phyloP scores from a whole-genome alignment of 2,888 invertebrate species.

The Chironomus riparius region DNA sequence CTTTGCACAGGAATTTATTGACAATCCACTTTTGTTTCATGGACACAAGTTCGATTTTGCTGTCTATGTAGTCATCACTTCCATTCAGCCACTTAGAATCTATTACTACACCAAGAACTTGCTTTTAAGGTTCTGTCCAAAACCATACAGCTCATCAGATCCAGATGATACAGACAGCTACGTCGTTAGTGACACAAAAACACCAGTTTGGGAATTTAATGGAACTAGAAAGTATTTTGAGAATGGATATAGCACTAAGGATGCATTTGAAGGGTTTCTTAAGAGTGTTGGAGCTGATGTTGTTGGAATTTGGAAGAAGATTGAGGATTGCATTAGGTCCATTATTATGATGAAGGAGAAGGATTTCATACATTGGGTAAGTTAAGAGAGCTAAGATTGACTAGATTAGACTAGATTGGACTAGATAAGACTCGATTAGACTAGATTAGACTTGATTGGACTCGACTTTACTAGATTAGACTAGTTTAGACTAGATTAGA shows the following conservation, averaged over 20 bases:
- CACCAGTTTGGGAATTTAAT: neutral
- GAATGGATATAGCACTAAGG: neutral
- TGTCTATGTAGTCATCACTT: neutral
- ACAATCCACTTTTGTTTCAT: neutral
- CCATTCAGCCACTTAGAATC: neutral
- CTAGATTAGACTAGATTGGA: too few species aligned
- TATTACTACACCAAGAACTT: neutral
- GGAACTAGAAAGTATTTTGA: neutral
- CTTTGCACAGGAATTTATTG: neutral
- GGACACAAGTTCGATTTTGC: neutral
- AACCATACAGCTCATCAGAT: neutral
- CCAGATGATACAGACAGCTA: neutral
- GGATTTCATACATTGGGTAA: neutral
- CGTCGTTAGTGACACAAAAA: neutral
- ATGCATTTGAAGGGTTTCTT: neutral
- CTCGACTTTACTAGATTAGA: too few species aligned
- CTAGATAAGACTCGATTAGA: too few species aligned
- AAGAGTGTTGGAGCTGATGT: neutral
- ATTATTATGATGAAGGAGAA: neutral
- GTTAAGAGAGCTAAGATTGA: neutral
- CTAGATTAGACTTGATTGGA: too few species aligned
- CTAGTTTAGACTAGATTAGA: too few species aligned
- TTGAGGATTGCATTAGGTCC: neutral
- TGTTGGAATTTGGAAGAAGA: neutral
- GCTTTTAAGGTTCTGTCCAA: neutral